phyloP scores from a whole-genome alignment of 2,797 vertebrate genomes.

The Microcaecilia unicolor region DNA sequence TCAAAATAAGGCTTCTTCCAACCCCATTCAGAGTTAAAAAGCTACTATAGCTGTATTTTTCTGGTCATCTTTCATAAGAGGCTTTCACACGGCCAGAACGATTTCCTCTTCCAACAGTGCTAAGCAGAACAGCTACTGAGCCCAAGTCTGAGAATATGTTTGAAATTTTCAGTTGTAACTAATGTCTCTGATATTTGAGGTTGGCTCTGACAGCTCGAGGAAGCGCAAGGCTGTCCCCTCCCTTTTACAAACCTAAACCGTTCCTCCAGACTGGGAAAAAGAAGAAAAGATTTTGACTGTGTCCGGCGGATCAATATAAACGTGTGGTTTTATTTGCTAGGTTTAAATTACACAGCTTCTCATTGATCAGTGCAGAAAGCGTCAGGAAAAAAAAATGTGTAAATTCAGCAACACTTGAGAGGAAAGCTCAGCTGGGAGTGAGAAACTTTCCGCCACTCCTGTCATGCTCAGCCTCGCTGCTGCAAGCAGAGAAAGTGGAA shows the following conservation, averaged over 20 bases:
- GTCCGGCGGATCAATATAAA: neutral
- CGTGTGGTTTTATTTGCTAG: neutral
- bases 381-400: neutral
- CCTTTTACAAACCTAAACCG: neutral
- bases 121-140: too few relatives aligned
- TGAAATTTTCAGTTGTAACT: too few relatives aligned
- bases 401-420: neutral
- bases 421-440: too few relatives aligned
- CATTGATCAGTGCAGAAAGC: neutral
- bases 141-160: too few relatives aligned
- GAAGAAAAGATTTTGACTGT: neutral
- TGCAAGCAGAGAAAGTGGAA: too few relatives aligned
- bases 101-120: slow-evolving; percentile 16
- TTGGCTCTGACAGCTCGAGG: neutral
- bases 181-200: neutral
- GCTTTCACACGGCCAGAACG: slow-evolving; percentile 7
- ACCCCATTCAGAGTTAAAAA: slow-evolving; percentile 20
- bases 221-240: neutral
- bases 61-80: slow-evolving; percentile 33
- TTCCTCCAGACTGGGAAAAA: neutral
- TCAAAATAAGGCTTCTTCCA: slow-evolving; percentile 22
- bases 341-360: neutral
- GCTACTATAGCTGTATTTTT: slow-evolving; percentile 19
- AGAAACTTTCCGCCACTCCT: neutral
- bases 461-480: too few relatives aligned